These are phyloP conservation scores for Mamestra configurata DNA, from an alignment of 1,140 invertebrate genomes.

Conservation along the genomic window DNA sequence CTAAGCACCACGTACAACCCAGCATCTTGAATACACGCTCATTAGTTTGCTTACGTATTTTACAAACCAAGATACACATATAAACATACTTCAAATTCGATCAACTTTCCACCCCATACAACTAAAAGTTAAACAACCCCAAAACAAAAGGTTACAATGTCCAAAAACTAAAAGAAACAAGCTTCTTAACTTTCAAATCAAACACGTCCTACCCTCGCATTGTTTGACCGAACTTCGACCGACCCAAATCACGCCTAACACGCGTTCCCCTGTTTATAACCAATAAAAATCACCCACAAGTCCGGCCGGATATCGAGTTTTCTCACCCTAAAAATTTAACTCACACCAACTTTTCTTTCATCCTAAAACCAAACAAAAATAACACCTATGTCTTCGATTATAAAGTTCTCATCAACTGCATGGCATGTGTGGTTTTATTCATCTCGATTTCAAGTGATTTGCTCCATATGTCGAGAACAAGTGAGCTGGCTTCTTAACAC, in stretches of 20 bases:
- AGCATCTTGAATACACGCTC: background rate
- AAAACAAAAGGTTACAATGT: slow-evolving; percentile 32
- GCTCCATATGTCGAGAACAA: slow-evolving; percentile 81
- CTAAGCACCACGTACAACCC: background rate
- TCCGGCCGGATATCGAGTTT: slow-evolving; percentile 83
- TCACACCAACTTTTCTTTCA: slow-evolving; percentile 48
- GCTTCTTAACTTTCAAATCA: slow-evolving; percentile 68
- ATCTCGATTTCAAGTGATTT: slow-evolving; percentile 73
- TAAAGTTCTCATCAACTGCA: slow-evolving; percentile 50
- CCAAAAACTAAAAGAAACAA: slow-evolving; percentile 59
- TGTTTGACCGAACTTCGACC: slow-evolving; percentile 74
- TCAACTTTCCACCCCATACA: background rate
- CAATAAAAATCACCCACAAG: slow-evolving; percentile 83
- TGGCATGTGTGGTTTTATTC: slow-evolving; percentile 41
- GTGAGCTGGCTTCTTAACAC: slow-evolving; percentile 79
- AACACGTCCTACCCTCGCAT: slow-evolving; percentile 67
- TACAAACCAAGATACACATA: too few species aligned
- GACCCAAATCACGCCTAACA: slow-evolving; percentile 71
- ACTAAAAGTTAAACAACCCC: slow-evolving; percentile 8
- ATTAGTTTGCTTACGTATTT: background rate
- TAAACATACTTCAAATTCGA: background rate
- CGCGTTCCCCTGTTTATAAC: slow-evolving; percentile 74
- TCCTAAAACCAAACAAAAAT: slow-evolving; percentile 43
- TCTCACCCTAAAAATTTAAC: slow-evolving; percentile 76
- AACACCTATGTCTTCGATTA: slow-evolving; percentile 28